Conservation (phyloP, 92 coral and sea anemone species). For the Phymanthus crucifer region DNA sequence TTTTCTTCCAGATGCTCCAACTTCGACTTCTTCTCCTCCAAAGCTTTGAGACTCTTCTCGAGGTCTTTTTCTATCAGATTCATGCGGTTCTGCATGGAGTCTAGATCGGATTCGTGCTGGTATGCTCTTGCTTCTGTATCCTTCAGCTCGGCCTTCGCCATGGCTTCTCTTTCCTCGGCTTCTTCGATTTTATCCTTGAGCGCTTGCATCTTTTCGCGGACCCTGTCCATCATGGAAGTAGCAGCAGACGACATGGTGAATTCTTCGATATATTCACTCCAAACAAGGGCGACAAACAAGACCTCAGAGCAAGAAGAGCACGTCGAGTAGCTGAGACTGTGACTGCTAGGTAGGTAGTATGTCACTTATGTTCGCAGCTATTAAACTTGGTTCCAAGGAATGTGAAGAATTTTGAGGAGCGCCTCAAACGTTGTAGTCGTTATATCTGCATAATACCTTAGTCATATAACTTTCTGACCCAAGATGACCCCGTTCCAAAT, state of each 20-base stretch:
- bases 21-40: slow-evolving; percentile 55
- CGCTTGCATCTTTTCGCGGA: slow-evolving; percentile 84
- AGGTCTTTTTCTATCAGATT: slow-evolving; percentile 58
- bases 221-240: slow-evolving; percentile 54
- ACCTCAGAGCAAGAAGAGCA: background rate
- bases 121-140: slow-evolving; percentile 54
- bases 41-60: slow-evolving; percentile 40
- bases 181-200: slow-evolving; percentile 76
- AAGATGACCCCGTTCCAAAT: slow-evolving; percentile 8
- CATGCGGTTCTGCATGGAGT: slow-evolving; percentile 72
- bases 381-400: slow-evolving; percentile 38
- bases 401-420: slow-evolving; percentile 46
- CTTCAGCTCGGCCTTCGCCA: slow-evolving; percentile 61
- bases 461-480: background rate
- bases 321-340: background rate
- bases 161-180: slow-evolving; percentile 72
- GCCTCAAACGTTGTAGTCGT: slow-evolving; percentile 15
- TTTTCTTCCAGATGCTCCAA: slow-evolving; percentile 53
- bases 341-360: background rate
- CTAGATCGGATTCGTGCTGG: slow-evolving; percentile 73
- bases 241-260: slow-evolving; percentile 31
- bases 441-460: slow-evolving; percentile 8
- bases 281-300: background rate
- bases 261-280: background rate
- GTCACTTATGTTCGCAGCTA: slow-evolving; percentile 10